phyloP scores from a whole-genome alignment of 1,140 invertebrate genomes.

The Eciton burchellii region DNA sequence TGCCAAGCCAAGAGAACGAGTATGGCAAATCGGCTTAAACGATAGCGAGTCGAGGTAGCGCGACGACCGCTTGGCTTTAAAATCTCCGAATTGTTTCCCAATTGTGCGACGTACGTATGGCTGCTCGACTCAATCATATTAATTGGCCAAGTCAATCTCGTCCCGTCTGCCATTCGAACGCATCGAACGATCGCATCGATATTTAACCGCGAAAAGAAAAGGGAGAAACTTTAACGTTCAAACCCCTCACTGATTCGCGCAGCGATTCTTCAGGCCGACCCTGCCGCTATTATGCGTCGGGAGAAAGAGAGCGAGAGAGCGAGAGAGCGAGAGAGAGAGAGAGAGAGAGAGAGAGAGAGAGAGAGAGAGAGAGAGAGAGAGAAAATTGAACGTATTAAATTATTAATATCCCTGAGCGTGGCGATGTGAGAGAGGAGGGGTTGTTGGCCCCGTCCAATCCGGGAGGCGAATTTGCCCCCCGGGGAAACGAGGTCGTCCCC shows the following conservation, averaged over 20 bases:
- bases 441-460: conserved; percentile 72
- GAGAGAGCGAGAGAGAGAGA: too few species aligned
- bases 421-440: conserved; percentile 68
- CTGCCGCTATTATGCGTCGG: conserved; percentile 18
- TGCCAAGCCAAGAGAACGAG: background rate
- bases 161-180: too few species aligned
- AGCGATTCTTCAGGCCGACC: background rate
- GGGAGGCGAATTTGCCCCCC: conserved; percentile 78
- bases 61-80: background rate
- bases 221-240: background rate
- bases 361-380: too few species aligned
- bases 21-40: conserved; percentile 9
- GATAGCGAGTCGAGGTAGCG: background rate
- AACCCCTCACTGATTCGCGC: background rate
- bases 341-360: too few species aligned
- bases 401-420: conserved; percentile 74
- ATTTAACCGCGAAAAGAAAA: background rate
- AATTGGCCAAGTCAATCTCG: background rate
- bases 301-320: too few species aligned
- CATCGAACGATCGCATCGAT: background rate
- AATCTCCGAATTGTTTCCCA: background rate
- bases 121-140: background rate
- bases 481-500: conserved; percentile 69
- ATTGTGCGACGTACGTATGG: too few species aligned
- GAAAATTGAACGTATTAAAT: conserved; percentile 81